These are phyloP conservation scores for Lagodon rhomboides DNA, from an alignment of 2,797 vertebrate species.

Conservation along the genomic window DNA sequence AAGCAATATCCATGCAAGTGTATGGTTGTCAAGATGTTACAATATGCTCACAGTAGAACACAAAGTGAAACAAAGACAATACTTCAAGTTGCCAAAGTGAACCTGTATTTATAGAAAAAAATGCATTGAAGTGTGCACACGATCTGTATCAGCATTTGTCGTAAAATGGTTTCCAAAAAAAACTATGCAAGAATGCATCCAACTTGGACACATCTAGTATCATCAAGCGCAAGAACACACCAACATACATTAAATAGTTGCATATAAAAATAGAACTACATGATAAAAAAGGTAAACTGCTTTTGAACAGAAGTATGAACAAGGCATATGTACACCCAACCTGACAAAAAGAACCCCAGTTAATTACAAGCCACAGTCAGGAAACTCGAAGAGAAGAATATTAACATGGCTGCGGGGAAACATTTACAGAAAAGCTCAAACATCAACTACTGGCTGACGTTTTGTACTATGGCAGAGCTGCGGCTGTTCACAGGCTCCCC, in stretches of 20 bases:
- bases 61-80: background rate
- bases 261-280: conserved; percentile 72
- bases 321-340: conserved; percentile 49
- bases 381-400: conserved; percentile 2
- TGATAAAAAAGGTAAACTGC: conserved; percentile 31
- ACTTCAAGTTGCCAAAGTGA: conserved; percentile 20
- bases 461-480: conserved; percentile 36
- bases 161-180: conserved; percentile 17
- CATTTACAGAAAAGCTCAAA: conserved; percentile 10
- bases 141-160: conserved; percentile 32
- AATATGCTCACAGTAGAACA: background rate
- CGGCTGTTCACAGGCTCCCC: conserved; percentile 8
- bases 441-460: conserved; percentile 49
- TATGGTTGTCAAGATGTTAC: too few species aligned
- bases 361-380: conserved; percentile 1
- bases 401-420: background rate
- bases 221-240: conserved; percentile 56
- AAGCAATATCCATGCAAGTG: too few species aligned
- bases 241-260: conserved; percentile 76
- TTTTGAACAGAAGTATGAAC: conserved; percentile 44
- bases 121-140: conserved; percentile 33
- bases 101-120: conserved; percentile 52
- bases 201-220: conserved; percentile 28
- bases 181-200: conserved; percentile 20
- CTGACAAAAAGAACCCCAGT: background rate